phyloP scores from a whole-genome alignment of 2,797 vertebrate species.

The Danio albolineatus region DNA sequence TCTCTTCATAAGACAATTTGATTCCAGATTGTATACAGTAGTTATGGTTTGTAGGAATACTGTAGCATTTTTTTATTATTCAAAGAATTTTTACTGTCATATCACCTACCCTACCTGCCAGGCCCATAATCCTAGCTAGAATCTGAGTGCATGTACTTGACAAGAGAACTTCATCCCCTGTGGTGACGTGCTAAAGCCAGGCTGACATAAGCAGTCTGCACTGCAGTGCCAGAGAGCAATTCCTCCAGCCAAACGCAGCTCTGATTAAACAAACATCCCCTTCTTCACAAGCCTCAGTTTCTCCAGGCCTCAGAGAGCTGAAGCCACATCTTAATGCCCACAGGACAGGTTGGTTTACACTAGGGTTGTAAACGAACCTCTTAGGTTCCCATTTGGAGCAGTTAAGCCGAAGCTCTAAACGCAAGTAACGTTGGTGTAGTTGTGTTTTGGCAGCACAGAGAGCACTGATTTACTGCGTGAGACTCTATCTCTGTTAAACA shows the following conservation, averaged over 20 bases:
- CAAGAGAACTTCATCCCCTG: neutral
- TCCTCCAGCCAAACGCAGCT: slow-evolving; percentile 21
- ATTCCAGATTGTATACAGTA: no score
- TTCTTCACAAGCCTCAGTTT: slow-evolving; percentile 21
- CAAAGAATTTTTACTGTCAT: no score
- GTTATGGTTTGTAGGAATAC: no score
- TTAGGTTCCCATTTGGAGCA: slow-evolving; percentile 37
- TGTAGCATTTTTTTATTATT: no score
- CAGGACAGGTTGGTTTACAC: slow-evolving; percentile 48
- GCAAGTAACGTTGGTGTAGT: slow-evolving; percentile 25
- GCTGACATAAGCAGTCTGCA: slow-evolving; percentile 29
- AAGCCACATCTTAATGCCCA: slow-evolving; percentile 28
- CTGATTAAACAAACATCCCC: slow-evolving; percentile 47
- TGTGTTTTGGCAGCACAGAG: slow-evolving; percentile 43
- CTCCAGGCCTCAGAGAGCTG: slow-evolving; percentile 9
- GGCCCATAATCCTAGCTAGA: neutral
- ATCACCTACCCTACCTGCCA: neutral
- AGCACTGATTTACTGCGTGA: slow-evolving; percentile 15
- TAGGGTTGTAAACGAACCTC: slow-evolving; percentile 51
- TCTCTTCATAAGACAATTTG: no score
- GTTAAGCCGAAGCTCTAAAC: slow-evolving; percentile 35
- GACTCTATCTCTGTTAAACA: slow-evolving; percentile 38
- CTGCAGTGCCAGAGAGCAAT: slow-evolving; percentile 7
- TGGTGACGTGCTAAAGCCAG: neutral
- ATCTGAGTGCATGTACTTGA: neutral